Evolutionary conservation across 92 coral and sea anemone genomes (phyloP).

Genomic region (Porites divaricata): DNA sequence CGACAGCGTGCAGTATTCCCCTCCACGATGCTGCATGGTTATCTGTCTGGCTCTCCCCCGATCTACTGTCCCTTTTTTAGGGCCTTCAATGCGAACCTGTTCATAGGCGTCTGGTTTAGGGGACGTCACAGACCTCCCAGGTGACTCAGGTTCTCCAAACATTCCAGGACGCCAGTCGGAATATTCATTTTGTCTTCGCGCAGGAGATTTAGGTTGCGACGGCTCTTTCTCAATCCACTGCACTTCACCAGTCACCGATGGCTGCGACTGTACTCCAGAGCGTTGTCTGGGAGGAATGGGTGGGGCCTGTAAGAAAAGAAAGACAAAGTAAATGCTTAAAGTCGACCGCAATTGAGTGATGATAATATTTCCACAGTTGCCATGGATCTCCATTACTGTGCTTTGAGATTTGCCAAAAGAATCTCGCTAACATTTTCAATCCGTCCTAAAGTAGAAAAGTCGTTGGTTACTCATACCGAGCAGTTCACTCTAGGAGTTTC

Average conservation of each 20-base stretch:
- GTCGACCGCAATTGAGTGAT: no score
- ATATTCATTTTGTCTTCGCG: slow-evolving; percentile 60
- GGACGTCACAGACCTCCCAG: slow-evolving; percentile 16
- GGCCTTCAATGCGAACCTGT: slow-evolving; percentile 77
- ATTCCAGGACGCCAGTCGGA: slow-evolving; percentile 41
- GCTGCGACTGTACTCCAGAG: slow-evolving; percentile 19
- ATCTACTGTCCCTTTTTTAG: slow-evolving; percentile 58
- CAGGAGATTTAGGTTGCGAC: slow-evolving; percentile 34
- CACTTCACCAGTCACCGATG: slow-evolving; percentile 15
- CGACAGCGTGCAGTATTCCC: slow-evolving; percentile 82
- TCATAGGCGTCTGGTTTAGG: slow-evolving; percentile 69
- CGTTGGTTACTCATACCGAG: no score
- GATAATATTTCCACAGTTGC: no score
- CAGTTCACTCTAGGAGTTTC: no score
- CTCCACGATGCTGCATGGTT: slow-evolving; percentile 37
- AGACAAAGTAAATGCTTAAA: not conserved
- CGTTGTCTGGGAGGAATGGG: slow-evolving; percentile 14
- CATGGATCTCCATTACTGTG: no score
- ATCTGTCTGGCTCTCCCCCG: slow-evolving; percentile 56
- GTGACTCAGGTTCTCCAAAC: slow-evolving; percentile 20
- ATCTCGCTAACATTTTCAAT: no score
- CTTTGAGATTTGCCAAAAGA: no score
- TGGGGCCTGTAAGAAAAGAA: not conserved
- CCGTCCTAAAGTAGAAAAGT: no score
- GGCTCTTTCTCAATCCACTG: slow-evolving; percentile 57